Conservation (phyloP, 1,140 invertebrate genomes). For the Drosophila bifasciata region DNA sequence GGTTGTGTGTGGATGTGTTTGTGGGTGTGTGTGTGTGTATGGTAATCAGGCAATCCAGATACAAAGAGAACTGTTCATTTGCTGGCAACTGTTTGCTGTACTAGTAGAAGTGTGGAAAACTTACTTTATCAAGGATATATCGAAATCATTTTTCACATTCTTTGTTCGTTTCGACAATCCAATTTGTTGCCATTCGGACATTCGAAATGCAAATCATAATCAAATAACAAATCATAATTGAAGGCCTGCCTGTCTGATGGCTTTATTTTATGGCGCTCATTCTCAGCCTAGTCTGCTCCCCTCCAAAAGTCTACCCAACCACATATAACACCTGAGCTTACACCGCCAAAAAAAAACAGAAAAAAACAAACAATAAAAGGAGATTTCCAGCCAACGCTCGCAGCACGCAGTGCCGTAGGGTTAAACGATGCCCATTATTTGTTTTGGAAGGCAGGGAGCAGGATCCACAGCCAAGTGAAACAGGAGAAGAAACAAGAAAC, state of each 20-base stretch:
- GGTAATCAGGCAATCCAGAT: conserved; percentile 30
- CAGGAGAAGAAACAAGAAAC: conserved; percentile 27
- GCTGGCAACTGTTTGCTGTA: too few relatives aligned
- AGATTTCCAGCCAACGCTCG: conserved; percentile 2
- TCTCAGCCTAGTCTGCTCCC: background rate
- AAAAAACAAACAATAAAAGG: background rate
- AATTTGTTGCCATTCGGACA: conserved; percentile 29
- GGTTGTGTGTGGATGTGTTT: too few relatives aligned
- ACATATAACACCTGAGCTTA: conserved; percentile 44
- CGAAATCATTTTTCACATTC: conserved; percentile 27
- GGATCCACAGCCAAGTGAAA: conserved; percentile 16
- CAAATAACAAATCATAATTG: conserved; percentile 70
- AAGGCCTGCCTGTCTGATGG: conserved; percentile 38
- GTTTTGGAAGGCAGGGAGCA: conserved; percentile 41
- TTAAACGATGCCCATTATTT: conserved; percentile 71
- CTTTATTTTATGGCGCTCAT: conserved; percentile 54
- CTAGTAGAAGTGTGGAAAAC: too few relatives aligned
- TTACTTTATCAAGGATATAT: conserved; percentile 9
- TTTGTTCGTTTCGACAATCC: conserved; percentile 22
- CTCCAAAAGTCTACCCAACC: conserved; percentile 5
- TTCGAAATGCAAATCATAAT: conserved; percentile 73
- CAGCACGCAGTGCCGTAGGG: conserved; percentile 36
- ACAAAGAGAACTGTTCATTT: conserved; percentile 11
- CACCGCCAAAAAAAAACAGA: background rate
- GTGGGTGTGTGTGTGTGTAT: conserved; percentile 3